Evolutionary conservation across 35 echinoderm and acorn worm genomes (phyloP).

Genomic region (Apostichopus parvimensis): DNA sequence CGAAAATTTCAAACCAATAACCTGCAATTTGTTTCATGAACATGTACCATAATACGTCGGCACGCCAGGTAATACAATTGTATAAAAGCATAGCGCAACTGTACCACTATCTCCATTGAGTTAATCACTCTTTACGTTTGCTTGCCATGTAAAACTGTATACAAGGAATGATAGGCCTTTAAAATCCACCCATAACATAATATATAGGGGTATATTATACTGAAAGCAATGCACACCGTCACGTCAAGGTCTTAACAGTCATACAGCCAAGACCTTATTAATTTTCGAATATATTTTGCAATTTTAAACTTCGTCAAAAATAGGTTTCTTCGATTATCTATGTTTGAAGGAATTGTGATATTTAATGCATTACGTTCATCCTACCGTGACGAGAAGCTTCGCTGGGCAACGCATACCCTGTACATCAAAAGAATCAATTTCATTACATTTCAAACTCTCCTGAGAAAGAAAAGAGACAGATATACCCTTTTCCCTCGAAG

Average conservation of each 20-base stretch:
- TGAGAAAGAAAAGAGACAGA: neutral
- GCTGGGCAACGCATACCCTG: neutral
- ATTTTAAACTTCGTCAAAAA: neutral
- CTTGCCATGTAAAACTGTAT: no score
- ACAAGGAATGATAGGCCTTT: no score
- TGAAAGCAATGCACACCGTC: neutral
- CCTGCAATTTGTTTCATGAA: no score
- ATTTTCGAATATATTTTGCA: neutral
- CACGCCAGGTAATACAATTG: no score
- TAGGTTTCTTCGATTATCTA: neutral
- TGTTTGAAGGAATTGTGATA: neutral
- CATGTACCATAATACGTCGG: no score
- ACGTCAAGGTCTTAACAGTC: neutral
- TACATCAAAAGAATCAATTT: slow-evolving; percentile 9
- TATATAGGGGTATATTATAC: no score
- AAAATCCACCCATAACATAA: no score
- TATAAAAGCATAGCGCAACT: no score
- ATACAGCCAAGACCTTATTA: neutral
- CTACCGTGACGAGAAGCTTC: neutral
- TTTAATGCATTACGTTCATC: slow-evolving; percentile 13
- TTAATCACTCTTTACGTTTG: no score
- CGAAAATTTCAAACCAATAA: no score
- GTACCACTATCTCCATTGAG: no score
- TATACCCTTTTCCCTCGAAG: neutral
- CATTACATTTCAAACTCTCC: neutral